Evolutionary conservation across 37 sponge, comb jelly and placozoan genomes (phyloP), one percentile per base, ranked within the genome.

Genomic region (Dysidea cf. avara): DNA sequence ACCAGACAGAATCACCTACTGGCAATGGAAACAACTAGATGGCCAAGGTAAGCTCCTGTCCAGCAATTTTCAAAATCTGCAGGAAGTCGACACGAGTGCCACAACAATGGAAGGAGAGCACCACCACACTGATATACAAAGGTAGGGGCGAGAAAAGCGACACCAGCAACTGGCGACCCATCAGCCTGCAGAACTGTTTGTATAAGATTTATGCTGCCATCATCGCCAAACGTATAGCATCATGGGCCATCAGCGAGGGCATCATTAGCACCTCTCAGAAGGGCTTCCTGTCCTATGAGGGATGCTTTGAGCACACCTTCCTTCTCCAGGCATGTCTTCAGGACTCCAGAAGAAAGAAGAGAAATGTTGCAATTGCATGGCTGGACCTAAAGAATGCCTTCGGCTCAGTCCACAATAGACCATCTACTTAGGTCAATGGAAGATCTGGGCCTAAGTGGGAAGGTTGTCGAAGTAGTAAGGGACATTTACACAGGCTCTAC

Each of bases 251-350:
- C n/a, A n/a, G n/a, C n/a, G n/a, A n/a, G n/a, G n/a, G n/a, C n/a
- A n/a, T n/a, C n/a, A n/a, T n/a, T n/a, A n/a, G n/a, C n/a, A n/a
- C 31, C n/a, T n/a, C n/a, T n/a, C n/a, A n/a, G n/a, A n/a, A n/a
- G n/a, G 78, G 78, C 38, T 81, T 81, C 56, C 72, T 81, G 7
- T 74, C 82, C 43, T 48, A 39, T 34, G 73, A 72, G 29, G 81
- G 81, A 20, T 68, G 68, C 61, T 14, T 56, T 29, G 70, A 81
- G 56, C 74, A 81, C 65, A 35, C 36, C 55, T 81, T 81, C 31
- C 17, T 72, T 17, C 54, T 81, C 25, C 53, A 53, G 39, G 34
- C 43, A 17, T 30, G 71, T 24, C 16, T 81, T 20, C 50, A 68
- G 62, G 74, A 71, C 35, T 48, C 53, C 54, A 46, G 56, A 13